Evolutionary conservation across 2,113 vertebrate species (phyloP).

Genomic region (Amblyopsis rosae): DNA sequence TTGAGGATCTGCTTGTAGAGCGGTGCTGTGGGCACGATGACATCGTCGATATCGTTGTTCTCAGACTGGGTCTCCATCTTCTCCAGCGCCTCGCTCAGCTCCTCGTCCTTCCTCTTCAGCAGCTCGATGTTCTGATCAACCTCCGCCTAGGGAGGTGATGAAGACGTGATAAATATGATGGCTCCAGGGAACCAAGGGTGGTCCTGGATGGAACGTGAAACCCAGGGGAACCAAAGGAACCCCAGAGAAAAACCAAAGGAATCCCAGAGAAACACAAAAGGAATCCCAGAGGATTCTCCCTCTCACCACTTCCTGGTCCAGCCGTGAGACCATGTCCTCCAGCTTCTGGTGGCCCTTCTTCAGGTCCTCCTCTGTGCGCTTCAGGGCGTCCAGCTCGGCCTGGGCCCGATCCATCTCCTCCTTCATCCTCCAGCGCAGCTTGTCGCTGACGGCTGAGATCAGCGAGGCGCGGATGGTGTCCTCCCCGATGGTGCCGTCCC

Average conservation of each 20-base stretch:
- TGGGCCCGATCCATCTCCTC: conserved; percentile 98
- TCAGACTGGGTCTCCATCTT: conserved; percentile 99
- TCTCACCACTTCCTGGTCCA: conserved; percentile 98
- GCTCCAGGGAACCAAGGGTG: fast-evolving
- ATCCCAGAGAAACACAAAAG: neutral
- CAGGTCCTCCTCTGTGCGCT: conserved; percentile 95
- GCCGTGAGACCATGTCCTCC: conserved; percentile 94
- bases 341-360: conserved; percentile 98
- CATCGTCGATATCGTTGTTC: conserved; percentile 98
- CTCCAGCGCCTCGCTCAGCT: conserved; percentile 93
- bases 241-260: neutral
- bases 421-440: conserved; percentile 97
- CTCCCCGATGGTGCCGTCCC: conserved; percentile 95
- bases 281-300: neutral
- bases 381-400: conserved; percentile 94
- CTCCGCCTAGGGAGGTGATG: conserved; percentile 79
- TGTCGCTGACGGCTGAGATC: conserved; percentile 96
- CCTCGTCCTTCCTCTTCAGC: conserved; percentile 96
- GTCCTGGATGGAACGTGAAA: neutral
- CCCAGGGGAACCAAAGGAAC: neutral
- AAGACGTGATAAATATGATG: neutral
- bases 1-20: conserved; percentile 99
- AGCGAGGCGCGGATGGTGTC: conserved; percentile 97
- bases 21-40: conserved; percentile 95
- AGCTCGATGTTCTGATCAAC: conserved; percentile 97